These are phyloP conservation scores for Pachycephala philippinensis DNA, from an alignment of 2,113 vertebrate genomes.

Conservation along the genomic window DNA sequence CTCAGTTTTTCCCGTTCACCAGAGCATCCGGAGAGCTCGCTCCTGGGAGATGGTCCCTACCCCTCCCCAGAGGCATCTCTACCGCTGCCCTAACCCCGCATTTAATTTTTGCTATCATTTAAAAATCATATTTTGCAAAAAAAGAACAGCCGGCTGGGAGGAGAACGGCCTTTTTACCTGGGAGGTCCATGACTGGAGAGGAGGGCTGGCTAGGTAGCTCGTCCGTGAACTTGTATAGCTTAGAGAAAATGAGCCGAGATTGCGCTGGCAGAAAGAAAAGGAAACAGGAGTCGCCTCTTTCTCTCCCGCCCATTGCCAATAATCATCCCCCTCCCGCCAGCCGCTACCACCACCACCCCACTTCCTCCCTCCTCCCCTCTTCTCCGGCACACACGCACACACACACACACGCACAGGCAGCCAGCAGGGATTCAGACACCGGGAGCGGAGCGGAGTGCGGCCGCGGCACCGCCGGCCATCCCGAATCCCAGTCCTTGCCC, in stretches of 20 bases:
- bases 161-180: conserved; percentile 76
- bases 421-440: not conserved
- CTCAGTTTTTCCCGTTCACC: not conserved
- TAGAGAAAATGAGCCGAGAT: conserved; percentile 65
- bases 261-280: conserved; percentile 71
- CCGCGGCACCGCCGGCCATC: no score
- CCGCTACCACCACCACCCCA: conserved; percentile 62
- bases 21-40: not conserved
- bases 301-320: conserved; percentile 84
- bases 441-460: not conserved
- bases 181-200: conserved; percentile 76
- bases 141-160: not conserved
- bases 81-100: not conserved
- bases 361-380: conserved; percentile 52
- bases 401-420: not conserved
- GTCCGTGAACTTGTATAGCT: conserved; percentile 72
- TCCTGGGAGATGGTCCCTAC: not conserved
- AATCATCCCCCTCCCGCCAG: conserved; percentile 61
- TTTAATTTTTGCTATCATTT: not conserved
- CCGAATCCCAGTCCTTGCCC: not conserved
- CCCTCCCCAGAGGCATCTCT: not conserved
- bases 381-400: not conserved
- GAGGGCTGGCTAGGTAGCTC: conserved; percentile 50
- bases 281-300: conserved; percentile 73
- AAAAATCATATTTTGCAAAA: not conserved